Base-by-base conservation (phyloP, 1,140 invertebrate genomes). In the Rhyzopertha dominica region DNA sequence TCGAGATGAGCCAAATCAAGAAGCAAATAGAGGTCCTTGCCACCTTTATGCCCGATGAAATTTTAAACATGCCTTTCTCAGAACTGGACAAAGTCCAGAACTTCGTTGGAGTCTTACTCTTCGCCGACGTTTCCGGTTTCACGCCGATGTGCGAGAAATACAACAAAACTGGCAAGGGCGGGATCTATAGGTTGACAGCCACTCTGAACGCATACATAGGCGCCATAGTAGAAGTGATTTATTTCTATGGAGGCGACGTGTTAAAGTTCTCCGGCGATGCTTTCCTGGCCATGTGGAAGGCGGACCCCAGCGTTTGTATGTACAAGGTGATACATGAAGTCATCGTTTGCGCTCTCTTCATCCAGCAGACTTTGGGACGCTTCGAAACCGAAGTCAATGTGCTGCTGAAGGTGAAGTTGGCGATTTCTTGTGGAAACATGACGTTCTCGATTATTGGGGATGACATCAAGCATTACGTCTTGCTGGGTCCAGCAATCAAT, bases 201-300 rank as follows among this genome's bases (percentile, higher is more conserved):
- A 78, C 71, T 0, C 56, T 80, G 2, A 80, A 80, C 54, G 72
- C 69, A 2, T 80, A 79, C 45, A 77, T 80, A 41, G 77, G 78
- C 0, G 67, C 72, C 2, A 80, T 81, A 72, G 73, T 80, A 0
- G 75, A 80, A 51, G 76, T 79, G 45, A 78, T 80, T 43, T 59
- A 79, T 3, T 72, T 69, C 2, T 75, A 75, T 30, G 68, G 73
- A 7, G 79, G 78, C 0, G 79, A 81, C 51, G 67, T 81, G 10
- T 50, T 79, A 0, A 79, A 80, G 59, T 79, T 79, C 58, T 75
- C 76, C 4, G 76, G 77, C 0, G 77, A 80, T 54, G 77, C 78
- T 14, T 79, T 82, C 53, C 68, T 81, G 22, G 78, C 78, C 3
- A 70, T 78, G 49, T 80, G 78, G 77, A 79, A 79, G 49, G 62